Evolutionary conservation across 2,113 vertebrate species (phyloP).

Genomic region (Bothrops jararaca): DNA sequence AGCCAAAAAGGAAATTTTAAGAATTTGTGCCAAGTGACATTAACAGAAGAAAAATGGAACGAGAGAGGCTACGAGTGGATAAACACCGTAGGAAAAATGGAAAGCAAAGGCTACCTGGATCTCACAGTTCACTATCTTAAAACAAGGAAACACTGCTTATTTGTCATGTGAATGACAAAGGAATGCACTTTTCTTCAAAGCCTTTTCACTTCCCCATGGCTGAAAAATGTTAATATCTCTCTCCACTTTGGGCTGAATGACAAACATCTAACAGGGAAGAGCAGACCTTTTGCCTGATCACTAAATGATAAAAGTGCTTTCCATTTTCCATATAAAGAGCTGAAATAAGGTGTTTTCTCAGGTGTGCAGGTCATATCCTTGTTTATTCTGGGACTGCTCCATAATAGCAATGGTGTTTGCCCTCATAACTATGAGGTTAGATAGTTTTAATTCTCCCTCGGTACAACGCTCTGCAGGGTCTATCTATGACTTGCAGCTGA

Average conservation of each 20-base stretch:
- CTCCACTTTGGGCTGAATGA: background rate
- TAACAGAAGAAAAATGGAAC: background rate
- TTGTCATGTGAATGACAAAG: background rate
- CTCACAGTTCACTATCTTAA: background rate
- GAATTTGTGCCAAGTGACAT: background rate
- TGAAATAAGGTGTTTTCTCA: conserved; percentile 1
- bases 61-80: background rate
- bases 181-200: background rate
- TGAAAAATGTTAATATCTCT: background rate
- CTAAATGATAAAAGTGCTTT: background rate
- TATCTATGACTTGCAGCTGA: conserved; percentile 19
- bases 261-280: background rate
- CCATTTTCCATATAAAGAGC: accelerated
- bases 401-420: background rate
- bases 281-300: background rate
- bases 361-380: background rate
- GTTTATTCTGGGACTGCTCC: conserved; percentile 13
- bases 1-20: background rate
- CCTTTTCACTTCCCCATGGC: background rate
- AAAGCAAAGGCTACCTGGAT: background rate
- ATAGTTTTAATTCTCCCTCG: conserved; percentile 19
- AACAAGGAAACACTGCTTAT: background rate
- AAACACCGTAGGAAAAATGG: background rate
- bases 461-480: background rate
- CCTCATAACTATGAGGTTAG: background rate